Conservation (phyloP, 2,888 invertebrate genomes). For the Pristionchus entomophagus region DNA sequence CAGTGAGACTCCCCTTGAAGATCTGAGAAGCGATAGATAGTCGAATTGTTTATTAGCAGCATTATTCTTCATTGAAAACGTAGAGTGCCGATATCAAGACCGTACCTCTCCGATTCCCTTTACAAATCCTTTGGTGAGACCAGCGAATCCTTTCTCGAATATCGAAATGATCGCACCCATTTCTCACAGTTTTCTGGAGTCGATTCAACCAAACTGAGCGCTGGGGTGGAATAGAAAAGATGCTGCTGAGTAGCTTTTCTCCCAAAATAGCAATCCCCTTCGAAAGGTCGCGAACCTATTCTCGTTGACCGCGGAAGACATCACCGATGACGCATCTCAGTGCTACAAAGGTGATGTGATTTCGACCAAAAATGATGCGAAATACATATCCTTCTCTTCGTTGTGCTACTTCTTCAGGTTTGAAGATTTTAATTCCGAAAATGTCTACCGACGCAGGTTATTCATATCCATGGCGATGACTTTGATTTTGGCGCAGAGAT, state of each 20-base stretch:
- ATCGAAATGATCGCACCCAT: background rate
- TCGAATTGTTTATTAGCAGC: too few relatives aligned
- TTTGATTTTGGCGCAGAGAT: background rate
- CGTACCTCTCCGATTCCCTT: background rate
- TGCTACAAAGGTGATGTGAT: background rate
- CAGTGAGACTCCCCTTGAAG: background rate
- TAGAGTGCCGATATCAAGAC: background rate
- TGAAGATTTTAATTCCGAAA: background rate
- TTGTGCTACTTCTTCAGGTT: background rate
- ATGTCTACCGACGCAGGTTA: background rate
- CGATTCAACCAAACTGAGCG: background rate
- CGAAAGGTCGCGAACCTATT: background rate
- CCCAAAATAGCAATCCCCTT: background rate
- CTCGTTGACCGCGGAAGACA: background rate
- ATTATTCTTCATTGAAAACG: background rate
- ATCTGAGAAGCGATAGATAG: background rate
- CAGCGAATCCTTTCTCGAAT: slow-evolving; percentile 11
- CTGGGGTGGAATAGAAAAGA: background rate
- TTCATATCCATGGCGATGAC: background rate
- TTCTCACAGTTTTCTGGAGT: background rate
- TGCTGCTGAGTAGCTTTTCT: background rate
- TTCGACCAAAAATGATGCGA: background rate
- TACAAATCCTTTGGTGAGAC: background rate
- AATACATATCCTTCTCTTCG: background rate
- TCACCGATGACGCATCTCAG: background rate